Base-by-base conservation (phyloP, 2,888 invertebrate genomes). In the Diarsia brunnea region DNA sequence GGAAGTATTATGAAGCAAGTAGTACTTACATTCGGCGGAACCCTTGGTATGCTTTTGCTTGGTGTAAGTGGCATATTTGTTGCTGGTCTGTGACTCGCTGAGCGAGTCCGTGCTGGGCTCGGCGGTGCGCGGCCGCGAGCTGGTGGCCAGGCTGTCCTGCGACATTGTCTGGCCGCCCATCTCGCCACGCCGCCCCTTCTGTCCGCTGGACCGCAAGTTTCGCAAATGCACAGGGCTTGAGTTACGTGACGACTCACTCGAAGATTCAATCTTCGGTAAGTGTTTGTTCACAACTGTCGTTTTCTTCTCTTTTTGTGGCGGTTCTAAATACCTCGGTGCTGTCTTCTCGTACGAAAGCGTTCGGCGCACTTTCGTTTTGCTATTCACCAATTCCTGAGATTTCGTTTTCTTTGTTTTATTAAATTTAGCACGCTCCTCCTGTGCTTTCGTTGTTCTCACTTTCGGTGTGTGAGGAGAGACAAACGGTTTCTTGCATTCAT, bases 171-270 rank as follows among this genome's bases (percentile, higher is more conserved):
- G 94, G 14, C 90, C 87, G 43, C 92, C 94, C 55, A 91, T 92
- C 55, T 93, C 94, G 38, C 89, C 89, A 49, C 93, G 84, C 51
- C 95, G 93, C 2, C 91, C 88, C 75, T 94, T 94, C 10, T 82
- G 91, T 85, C 86, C 93, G 89, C 79, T 94, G 87, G 74, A 88
- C 82, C 95, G 94, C 63, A 87, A 51, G 51, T 90, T 90, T 1
- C 97, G 93, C 81, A 94, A 93, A 91, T 96, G 97, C 4, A 97
- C 97, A 1, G 98, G 98, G 87, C 98, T 98, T 3, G 98, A 97
- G 79, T 97, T 98, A 19, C 98, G 95, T 0, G 98, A 98, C 0
- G 98, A 98, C 87, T 98, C 98, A 66, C 97, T 97, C 0, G 97
- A 97, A 1, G 97, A 97, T 24, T 97, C 94, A 90, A 97, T 94